Percentiles rank a stretch among this genome's conserved stretches.
Conservation (phyloP, 2,797 vertebrate species). For the Galaxias olidus region DNA sequence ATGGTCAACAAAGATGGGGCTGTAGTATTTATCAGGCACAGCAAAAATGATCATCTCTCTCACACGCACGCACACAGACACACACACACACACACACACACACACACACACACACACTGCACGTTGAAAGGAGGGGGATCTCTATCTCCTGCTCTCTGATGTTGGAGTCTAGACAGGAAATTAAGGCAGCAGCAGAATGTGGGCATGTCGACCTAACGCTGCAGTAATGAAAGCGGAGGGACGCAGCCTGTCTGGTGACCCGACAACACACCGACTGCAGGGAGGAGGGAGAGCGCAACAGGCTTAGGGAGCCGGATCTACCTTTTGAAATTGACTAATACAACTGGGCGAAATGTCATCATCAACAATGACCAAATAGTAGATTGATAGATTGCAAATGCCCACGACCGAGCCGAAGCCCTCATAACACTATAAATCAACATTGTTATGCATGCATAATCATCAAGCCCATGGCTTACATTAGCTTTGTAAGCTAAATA, state of each 20-base stretch:
- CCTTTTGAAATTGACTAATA: too few relatives aligned
- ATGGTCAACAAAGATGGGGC: slow-evolving; percentile 59
- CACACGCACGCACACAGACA: slow-evolving; percentile 47
- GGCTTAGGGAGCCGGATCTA: background rate
- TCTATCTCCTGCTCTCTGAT: slow-evolving; percentile 56
- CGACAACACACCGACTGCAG: too few relatives aligned
- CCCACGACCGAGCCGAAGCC: too few relatives aligned
- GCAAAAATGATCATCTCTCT: background rate
- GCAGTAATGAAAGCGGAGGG: slow-evolving; percentile 49
- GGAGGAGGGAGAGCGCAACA: background rate
- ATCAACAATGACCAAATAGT: too few relatives aligned
- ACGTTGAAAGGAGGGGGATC: slow-evolving; percentile 49
- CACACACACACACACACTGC: slow-evolving; percentile 22
- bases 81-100: slow-evolving; percentile 22
- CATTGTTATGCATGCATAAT: too few relatives aligned
- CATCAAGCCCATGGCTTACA: too few relatives aligned
- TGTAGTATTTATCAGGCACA: slow-evolving; percentile 47
- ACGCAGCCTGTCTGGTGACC: too few relatives aligned
- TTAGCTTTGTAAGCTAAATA: too few relatives aligned
- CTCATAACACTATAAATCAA: too few relatives aligned
- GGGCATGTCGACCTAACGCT: slow-evolving; percentile 47
- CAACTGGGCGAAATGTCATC: too few relatives aligned
- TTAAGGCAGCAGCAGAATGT: slow-evolving; percentile 57
- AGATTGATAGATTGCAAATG: too few relatives aligned
- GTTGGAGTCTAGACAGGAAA: slow-evolving; percentile 71